Conservation (phyloP, 2,113 vertebrate species). For the Ptyas mucosa region DNA sequence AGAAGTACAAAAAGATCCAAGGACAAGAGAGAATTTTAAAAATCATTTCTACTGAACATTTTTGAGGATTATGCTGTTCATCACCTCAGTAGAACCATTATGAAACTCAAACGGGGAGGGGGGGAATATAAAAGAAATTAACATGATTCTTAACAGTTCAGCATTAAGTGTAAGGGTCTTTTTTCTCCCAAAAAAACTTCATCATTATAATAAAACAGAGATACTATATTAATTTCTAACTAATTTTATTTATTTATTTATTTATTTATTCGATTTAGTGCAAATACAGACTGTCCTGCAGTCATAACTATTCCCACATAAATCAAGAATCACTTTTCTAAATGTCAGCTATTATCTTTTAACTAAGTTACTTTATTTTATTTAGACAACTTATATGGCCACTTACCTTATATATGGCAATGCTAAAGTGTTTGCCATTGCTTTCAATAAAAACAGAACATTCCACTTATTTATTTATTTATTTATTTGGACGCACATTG, state of each 20-base stretch:
- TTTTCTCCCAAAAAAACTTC: conserved; percentile 4
- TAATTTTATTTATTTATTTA: conserved; percentile 29
- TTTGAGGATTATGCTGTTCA: conserved; percentile 4
- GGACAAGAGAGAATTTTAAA: not conserved
- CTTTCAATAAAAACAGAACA: not conserved
- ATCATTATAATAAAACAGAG: conserved; percentile 25
- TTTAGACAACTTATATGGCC: not conserved
- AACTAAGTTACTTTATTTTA: not conserved
- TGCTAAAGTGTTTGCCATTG: not conserved
- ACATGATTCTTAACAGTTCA: conserved; percentile 35
- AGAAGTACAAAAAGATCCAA: conserved; percentile 24
- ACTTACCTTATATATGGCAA: not conserved
- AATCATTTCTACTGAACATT: conserved; percentile 25
- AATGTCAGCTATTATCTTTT: conserved; percentile 26
- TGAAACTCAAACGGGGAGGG: conserved; percentile 40
- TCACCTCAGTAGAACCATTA: conserved; percentile 32
- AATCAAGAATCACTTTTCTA: conserved; percentile 16
- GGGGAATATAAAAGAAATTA: conserved; percentile 45
- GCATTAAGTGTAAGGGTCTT: conserved; percentile 47
- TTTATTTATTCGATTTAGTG: conserved; percentile 41
- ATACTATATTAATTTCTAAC: conserved; percentile 25
- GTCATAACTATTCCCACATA: conserved; percentile 23
- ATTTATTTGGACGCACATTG: too few relatives aligned
- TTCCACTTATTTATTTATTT: too few relatives aligned
- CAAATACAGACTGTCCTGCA: conserved; percentile 35